phyloP scores from a whole-genome alignment of 1,140 invertebrate species.

The Archegozetes longisetosus region DNA sequence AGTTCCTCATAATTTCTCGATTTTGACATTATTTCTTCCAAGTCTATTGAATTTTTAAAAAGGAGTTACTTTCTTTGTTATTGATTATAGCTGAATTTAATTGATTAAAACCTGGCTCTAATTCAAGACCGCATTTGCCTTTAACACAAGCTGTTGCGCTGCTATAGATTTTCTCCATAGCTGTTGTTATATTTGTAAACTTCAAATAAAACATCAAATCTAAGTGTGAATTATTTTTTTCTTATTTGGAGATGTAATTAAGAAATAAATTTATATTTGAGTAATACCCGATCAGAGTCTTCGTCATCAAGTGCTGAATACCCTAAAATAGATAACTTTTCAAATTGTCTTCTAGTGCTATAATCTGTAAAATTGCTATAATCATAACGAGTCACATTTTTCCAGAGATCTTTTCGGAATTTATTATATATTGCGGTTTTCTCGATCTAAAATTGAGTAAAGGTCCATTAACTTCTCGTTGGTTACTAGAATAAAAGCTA shows the following conservation, averaged over 20 bases:
- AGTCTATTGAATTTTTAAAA: conserved; percentile 38
- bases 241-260: not conserved
- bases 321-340: conserved; percentile 7
- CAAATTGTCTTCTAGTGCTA: conserved; percentile 8
- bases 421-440: too few species aligned
- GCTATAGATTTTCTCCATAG: conserved; percentile 61
- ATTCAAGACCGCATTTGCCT: conserved; percentile 45
- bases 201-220: conserved; percentile 23
- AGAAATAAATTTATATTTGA: not conserved
- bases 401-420: too few species aligned
- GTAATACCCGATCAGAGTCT: not conserved
- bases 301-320: too few species aligned
- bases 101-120: conserved; percentile 60
- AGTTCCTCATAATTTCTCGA: conserved; percentile 54
- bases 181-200: conserved; percentile 43
- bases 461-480: too few species aligned
- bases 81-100: too few species aligned
- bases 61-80: too few species aligned
- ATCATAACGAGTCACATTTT: too few species aligned
- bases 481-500: too few species aligned
- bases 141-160: conserved; percentile 60
- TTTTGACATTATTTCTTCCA: conserved; percentile 46
- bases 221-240: too few species aligned
- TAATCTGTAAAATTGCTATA: too few species aligned
- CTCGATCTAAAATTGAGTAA: too few species aligned